Evolutionary conservation across 37 sponge, comb jelly and placozoan genomes (phyloP).

Genomic region (Aplysina aerophoba): DNA sequence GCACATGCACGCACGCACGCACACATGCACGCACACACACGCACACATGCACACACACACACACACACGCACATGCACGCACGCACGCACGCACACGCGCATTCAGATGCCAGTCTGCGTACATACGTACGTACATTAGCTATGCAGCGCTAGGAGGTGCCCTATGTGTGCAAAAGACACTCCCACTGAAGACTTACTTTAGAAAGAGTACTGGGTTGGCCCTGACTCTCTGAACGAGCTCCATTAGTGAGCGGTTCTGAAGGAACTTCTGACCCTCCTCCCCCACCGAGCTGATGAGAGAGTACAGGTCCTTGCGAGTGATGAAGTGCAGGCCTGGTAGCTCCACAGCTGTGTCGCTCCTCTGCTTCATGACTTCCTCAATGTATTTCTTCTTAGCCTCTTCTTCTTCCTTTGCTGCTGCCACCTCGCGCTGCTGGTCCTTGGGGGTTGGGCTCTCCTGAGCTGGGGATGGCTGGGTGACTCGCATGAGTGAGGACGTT

Average conservation of each 20-base stretch:
- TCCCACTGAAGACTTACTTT: conserved; percentile 52
- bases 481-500: neutral
- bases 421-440: neutral
- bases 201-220: conserved; percentile 63
- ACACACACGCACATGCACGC: conserved; percentile 17
- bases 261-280: conserved; percentile 69
- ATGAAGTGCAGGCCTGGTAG: conserved; percentile 77
- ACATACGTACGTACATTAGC: neutral
- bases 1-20: too few relatives aligned
- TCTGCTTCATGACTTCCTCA: conserved; percentile 1
- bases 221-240: conserved; percentile 76
- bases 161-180: neutral
- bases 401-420: conserved; percentile 21
- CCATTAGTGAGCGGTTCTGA: conserved; percentile 72
- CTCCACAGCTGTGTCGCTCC: conserved; percentile 1
- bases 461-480: neutral
- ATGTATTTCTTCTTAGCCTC: neutral
- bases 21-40: too few relatives aligned
- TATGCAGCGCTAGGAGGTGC: too few relatives aligned
- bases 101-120: neutral
- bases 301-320: conserved; percentile 73
- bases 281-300: conserved; percentile 73
- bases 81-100: neutral
- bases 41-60: too few relatives aligned
- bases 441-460: too few relatives aligned